phyloP scores from a whole-genome alignment of 2,888 invertebrate genomes.

The Nysson spinosus region DNA sequence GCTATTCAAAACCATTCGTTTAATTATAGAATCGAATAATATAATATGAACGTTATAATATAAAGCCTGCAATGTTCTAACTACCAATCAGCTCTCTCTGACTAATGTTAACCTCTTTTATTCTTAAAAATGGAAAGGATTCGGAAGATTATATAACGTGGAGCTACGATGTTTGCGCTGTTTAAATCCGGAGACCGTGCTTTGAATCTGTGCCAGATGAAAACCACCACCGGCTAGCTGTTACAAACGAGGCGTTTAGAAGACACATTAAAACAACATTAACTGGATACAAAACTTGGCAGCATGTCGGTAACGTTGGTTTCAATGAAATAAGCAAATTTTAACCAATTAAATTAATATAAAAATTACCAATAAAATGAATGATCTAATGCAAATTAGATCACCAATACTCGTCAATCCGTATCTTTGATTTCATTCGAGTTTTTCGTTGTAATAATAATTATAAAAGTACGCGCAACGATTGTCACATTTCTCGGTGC shows the following conservation, averaged over 20 bases:
- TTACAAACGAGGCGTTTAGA: conserved; percentile 29
- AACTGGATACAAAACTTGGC: conserved; percentile 38
- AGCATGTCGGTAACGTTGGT: conserved; percentile 22
- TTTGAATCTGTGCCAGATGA: conserved; percentile 54
- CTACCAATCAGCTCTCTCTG: no score
- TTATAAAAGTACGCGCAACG: no score
- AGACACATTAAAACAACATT: conserved; percentile 48
- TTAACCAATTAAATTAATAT: neutral
- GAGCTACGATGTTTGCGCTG: conserved; percentile 19
- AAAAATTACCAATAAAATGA: neutral
- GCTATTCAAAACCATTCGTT: no score
- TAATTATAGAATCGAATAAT: no score
- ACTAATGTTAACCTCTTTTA: neutral
- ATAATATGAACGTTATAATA: no score
- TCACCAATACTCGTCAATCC: no score
- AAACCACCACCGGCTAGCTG: conserved; percentile 26
- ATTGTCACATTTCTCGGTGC: no score
- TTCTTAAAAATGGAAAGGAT: neutral
- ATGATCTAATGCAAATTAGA: neutral
- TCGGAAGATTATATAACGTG: neutral
- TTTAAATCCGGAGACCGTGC: conserved; percentile 36
- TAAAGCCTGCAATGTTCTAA: no score
- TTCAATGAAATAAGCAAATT: conserved; percentile 22
- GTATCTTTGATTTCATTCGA: no score
- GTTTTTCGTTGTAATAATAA: no score